Evolutionary conservation across 2,113 vertebrate species (phyloP).

Genomic region (Alouatta palliata): DNA sequence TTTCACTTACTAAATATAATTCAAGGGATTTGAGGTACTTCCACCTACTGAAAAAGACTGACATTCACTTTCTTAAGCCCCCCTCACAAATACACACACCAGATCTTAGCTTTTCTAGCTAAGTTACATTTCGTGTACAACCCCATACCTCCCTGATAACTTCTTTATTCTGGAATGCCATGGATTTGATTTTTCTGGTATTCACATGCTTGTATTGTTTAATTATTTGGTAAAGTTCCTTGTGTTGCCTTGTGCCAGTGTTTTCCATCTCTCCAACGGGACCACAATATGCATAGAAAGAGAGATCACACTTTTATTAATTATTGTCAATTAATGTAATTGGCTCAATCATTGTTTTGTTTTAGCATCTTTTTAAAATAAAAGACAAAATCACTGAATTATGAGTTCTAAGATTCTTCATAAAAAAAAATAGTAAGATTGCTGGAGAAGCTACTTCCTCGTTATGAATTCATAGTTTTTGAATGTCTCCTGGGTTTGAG

Average conservation of each 20-base stretch:
- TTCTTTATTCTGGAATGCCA: background rate
- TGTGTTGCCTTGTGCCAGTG: background rate
- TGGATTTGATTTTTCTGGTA: background rate
- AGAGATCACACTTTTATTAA: background rate
- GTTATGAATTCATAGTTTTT: background rate
- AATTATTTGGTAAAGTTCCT: background rate
- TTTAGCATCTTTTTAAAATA: background rate
- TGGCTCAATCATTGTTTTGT: background rate
- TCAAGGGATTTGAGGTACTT: slow-evolving; percentile 35
- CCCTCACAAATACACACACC: background rate
- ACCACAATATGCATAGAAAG: background rate
- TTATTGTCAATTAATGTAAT: background rate
- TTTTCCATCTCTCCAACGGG: background rate
- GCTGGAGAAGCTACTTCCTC: background rate
- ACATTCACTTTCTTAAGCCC: background rate
- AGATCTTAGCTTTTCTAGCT: slow-evolving; percentile 1
- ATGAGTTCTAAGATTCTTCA: background rate
- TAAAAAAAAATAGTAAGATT: background rate
- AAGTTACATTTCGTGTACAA: background rate
- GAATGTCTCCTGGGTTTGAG: background rate
- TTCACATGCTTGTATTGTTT: background rate
- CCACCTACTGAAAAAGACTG: slow-evolving; percentile 27
- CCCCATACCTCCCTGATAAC: background rate
- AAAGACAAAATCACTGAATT: background rate
- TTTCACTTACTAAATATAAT: slow-evolving; percentile 55